Evolutionary conservation across 2,113 vertebrate genomes (phyloP).

Genomic region (Thalassarche chlororhynchos): DNA sequence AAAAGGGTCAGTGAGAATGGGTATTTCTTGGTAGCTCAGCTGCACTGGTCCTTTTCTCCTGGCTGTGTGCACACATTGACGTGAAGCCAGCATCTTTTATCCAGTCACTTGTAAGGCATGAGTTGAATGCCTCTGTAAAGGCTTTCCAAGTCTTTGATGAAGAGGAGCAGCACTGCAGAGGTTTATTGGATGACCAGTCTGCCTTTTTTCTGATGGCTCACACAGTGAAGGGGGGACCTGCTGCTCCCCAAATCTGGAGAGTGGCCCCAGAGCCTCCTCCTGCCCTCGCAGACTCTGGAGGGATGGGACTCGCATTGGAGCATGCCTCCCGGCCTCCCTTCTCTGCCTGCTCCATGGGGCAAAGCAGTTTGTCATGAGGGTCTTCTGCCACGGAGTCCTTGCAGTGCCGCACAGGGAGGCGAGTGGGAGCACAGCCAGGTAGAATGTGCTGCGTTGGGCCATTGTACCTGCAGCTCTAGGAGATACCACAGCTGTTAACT

Average conservation of each 20-base stretch:
- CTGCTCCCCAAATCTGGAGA: not conserved
- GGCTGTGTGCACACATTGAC: not conserved
- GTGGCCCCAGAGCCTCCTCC: not conserved
- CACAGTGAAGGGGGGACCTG: not conserved
- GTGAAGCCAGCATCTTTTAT: not conserved
- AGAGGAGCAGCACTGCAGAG: not conserved
- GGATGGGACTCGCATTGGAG: accelerated
- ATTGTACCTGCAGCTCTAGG: not conserved
- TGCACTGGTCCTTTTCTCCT: not conserved
- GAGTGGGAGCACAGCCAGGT: not conserved
- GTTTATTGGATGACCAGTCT: not conserved
- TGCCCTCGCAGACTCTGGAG: not conserved
- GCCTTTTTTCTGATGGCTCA: not conserved
- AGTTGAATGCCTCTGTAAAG: not conserved
- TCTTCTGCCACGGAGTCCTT: not conserved
- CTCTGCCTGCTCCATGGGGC: not conserved
- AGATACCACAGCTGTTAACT: not conserved
- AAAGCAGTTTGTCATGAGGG: not conserved
- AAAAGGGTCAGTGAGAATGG: not conserved
- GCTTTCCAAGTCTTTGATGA: not conserved
- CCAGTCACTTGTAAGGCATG: not conserved
- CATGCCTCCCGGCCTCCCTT: not conserved
- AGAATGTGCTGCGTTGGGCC: not conserved
- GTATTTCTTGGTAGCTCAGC: not conserved
- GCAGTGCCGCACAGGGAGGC: not conserved